These are phyloP conservation scores for Astreopora myriophthalma DNA, from an alignment of 64 coral and sea anemone species.

Conservation along the genomic window DNA sequence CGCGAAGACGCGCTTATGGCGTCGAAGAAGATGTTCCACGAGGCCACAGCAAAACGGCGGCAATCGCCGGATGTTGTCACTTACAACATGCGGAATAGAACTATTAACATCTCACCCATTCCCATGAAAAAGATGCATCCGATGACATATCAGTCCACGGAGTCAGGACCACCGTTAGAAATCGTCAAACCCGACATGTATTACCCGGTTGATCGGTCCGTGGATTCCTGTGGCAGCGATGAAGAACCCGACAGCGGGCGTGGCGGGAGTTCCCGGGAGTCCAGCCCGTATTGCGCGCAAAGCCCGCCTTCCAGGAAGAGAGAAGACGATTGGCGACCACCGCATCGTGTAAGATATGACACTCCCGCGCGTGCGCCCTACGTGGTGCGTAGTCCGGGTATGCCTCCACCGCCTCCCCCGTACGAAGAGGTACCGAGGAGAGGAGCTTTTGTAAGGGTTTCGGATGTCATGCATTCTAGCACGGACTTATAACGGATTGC, in stretches of 20 bases:
- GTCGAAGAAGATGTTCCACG: slow-evolving; percentile 91
- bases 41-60: slow-evolving; percentile 69
- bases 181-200: slow-evolving; percentile 52
- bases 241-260: slow-evolving; percentile 80
- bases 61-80: slow-evolving; percentile 29
- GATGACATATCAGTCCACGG: slow-evolving; percentile 17
- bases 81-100: background rate
- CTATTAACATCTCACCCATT: slow-evolving; percentile 38
- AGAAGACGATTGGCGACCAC: background rate
- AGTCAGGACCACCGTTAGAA: background rate
- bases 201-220: slow-evolving; percentile 6
- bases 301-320: background rate
- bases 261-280: slow-evolving; percentile 56
- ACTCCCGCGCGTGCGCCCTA: background rate
- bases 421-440: slow-evolving; percentile 40
- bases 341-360: background rate
- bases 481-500: slow-evolving; percentile 36
- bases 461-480: slow-evolving; percentile 33
- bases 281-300: slow-evolving; percentile 53
- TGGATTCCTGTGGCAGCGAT: slow-evolving; percentile 57
- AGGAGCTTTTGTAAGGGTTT: background rate
- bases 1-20: slow-evolving; percentile 84
- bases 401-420: slow-evolving; percentile 22
- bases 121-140: slow-evolving; percentile 62
- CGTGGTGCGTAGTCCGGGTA: background rate